Base-by-base conservation (phyloP, 2,888 invertebrate genomes). In the Craniophora ligustri region DNA sequence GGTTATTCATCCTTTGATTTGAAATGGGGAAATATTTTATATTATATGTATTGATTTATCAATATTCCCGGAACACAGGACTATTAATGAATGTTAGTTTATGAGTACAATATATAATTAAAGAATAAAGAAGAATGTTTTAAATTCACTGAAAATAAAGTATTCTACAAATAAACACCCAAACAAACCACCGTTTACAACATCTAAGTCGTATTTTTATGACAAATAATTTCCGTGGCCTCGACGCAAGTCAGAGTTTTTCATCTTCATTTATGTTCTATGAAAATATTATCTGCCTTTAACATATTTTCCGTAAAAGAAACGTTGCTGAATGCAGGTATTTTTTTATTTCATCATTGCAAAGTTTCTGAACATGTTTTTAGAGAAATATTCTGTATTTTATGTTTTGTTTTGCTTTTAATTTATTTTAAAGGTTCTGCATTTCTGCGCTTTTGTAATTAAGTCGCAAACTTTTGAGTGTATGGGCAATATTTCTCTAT, bases 191-290 rank as follows among this genome's bases (percentile, higher is more conserved):
- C 19, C 42, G 34, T 71, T 59, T 61, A 32, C 15, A 49, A 54
- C 68, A 57, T 71, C 67, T 67, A 71, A 67, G 65, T 56, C 53
- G 51, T 59, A 66, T 68, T 72, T 71, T 72, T 66, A 72, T 51
- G 57, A 48, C 55, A 59, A 63, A 72, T 72, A 69, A 72, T 68
- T 66, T 72, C 66, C 69, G 58, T 40, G 32, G 39, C 58, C 40
- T 40, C 54, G 40, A 41, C 53, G 60, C 66, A 50, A 63, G 42
- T 56, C 46, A 16, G 30, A 54, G 41, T 54, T 53, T 67, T 67
- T 65, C 57, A 60, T 61, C 46, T 51, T 46, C 49, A 61, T 65
- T 71, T 68, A 62, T 55, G 49, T 57, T 68, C 41, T 50, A 58
- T 60, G 53, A 68, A 71, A 71, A 60, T 67, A 59, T 70, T 47